Evolutionary conservation across 1,140 invertebrate genomes (phyloP).

Genomic region (Laupala kohalensis): DNA sequence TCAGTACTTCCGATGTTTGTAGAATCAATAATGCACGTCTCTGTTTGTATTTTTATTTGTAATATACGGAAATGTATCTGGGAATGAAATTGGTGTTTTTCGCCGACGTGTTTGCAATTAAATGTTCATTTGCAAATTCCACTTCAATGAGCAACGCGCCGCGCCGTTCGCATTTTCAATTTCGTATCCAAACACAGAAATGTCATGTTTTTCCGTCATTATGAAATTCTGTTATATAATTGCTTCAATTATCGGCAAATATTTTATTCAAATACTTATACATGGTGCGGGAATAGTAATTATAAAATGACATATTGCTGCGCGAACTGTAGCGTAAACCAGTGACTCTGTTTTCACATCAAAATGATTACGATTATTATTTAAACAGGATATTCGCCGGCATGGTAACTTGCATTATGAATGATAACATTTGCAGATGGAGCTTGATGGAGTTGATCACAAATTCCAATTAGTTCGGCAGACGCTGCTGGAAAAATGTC

Average conservation of each 20-base stretch:
- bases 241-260: not conserved
- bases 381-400: not conserved
- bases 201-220: not conserved
- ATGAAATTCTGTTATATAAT: not conserved
- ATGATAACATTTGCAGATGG: not conserved
- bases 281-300: not conserved
- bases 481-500: not conserved
- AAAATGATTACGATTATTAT: not conserved
- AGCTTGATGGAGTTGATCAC: not conserved
- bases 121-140: not conserved
- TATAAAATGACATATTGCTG: not conserved
- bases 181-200: not conserved
- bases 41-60: not conserved
- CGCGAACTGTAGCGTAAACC: not conserved
- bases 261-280: not conserved
- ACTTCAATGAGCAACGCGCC: not conserved
- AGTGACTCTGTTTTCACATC: not conserved
- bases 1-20: no score
- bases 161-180: not conserved
- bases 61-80: not conserved
- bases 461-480: not conserved
- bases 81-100: not conserved
- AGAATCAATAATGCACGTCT: no score
- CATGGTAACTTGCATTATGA: not conserved
- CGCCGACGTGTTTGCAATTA: not conserved